Base-by-base conservation (phyloP, 2,797 vertebrate genomes). In the Hydrolagus colliei region DNA sequence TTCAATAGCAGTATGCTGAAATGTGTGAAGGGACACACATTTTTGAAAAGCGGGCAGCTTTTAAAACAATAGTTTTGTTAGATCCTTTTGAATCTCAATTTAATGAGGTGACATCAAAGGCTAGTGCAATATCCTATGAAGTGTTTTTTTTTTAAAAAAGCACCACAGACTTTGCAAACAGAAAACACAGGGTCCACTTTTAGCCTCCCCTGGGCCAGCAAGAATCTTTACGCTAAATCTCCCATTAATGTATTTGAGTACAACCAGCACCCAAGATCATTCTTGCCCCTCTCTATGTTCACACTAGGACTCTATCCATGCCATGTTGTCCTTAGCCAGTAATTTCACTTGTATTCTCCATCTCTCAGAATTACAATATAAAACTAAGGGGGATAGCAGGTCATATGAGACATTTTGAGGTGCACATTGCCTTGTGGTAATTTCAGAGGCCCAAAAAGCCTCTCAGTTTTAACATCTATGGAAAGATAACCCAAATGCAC, bases 101-200 rank as follows among this genome's bases (percentile, higher is more conserved):
- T 94, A 95, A 95, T 94, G 93, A 95, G 92, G 89, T 91, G 88
- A 92, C 92, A 94, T 94, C 92, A 94, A 95, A 93, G 91, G 77
- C 88, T 87, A 89, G 86, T 87, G 87, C 73, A 88, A 88, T 88
- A 88, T 90, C 88, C 88, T 89, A 87, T 85, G 85, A 90, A 90
- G 89, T 88, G n/a, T 87, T 89, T 89, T 90, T 88, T 91, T 91
- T 89, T 72, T 1, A 52, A 52, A 52, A 52, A 52, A 52, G 6
- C 41, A 84, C 65, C 32, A 35, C 61, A 22, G 13, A 63, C 61
- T 80, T 14, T 65, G 20, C 78, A 65, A 20, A 84, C 35, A 71
- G 18, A 5, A 71, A 84, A 12, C 79, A 41, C 65, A 22, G 6
- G 6, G 41, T 52, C 41, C 41, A 52, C 41, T 52, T 52, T 52